Evolutionary conservation across 2,113 vertebrate species (phyloP).

Genomic region (Monarcha castaneiventris): DNA sequence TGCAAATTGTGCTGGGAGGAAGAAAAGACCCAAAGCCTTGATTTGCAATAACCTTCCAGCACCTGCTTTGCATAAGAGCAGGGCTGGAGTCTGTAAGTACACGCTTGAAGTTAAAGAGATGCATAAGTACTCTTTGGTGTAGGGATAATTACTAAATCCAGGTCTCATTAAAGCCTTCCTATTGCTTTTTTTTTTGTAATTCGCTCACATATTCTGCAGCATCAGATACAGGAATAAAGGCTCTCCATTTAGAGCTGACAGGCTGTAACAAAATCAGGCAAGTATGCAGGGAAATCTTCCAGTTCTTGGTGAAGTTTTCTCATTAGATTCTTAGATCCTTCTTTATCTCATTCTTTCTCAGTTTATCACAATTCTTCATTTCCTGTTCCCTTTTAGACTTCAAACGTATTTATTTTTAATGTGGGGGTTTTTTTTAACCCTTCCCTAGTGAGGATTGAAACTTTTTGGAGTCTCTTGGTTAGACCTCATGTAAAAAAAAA

Average conservation of each 20-base stretch:
- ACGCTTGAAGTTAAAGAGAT: not conserved
- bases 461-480: not conserved
- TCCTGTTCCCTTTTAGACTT: constrained; percentile 62
- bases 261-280: not conserved
- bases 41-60: not conserved
- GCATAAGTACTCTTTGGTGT: not conserved
- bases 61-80: not conserved
- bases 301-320: not conserved
- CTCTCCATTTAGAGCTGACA: not conserved
- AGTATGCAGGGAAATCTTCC: not conserved
- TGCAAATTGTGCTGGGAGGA: not conserved
- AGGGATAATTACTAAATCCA: constrained; percentile 17
- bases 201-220: not conserved
- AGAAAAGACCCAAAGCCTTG: not conserved
- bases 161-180: constrained; percentile 4
- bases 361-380: constrained; percentile 53
- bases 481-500: not conserved
- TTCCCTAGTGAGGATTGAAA: constrained; percentile 9
- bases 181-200: not conserved
- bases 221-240: not conserved
- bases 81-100: not conserved
- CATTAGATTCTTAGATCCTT: constrained; percentile 30
- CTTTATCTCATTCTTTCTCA: constrained; percentile 60
- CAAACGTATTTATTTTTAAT: not conserved
- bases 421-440: not conserved